Conservation (phyloP, 2,888 invertebrate species). For the Plebejus anna region DNA sequence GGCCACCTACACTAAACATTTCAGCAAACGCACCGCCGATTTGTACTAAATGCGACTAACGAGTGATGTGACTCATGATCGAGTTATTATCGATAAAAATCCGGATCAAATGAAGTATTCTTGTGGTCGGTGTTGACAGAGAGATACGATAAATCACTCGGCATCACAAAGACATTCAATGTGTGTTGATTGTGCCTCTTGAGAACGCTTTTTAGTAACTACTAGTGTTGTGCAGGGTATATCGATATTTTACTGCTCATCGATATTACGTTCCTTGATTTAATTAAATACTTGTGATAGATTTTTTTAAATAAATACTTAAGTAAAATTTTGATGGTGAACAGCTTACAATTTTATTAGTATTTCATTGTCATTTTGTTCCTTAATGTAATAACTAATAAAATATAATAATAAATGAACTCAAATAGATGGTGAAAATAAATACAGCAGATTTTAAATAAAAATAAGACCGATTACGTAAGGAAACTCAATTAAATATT, state of each 20-base stretch:
- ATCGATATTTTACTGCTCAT: slow-evolving; percentile 41
- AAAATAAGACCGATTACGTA: no score
- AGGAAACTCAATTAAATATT: no score
- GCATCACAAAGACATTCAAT: slow-evolving; percentile 73
- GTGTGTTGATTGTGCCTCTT: slow-evolving; percentile 78
- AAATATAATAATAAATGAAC: no score
- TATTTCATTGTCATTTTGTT: neutral
- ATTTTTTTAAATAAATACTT: neutral
- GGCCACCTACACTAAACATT: slow-evolving; percentile 30
- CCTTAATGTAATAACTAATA: neutral
- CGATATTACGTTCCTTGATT: neutral
- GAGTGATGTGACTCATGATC: slow-evolving; percentile 72
- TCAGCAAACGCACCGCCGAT: slow-evolving; percentile 49
- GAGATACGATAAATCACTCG: slow-evolving; percentile 79
- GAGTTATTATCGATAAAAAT: slow-evolving; percentile 77
- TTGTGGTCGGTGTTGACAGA: slow-evolving; percentile 76
- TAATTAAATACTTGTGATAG: neutral
- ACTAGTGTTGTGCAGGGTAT: slow-evolving; percentile 51
- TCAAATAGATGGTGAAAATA: no score
- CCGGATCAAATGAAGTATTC: slow-evolving; percentile 80
- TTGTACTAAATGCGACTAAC: slow-evolving; percentile 75
- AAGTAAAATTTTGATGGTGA: neutral
- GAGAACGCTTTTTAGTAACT: slow-evolving; percentile 69
- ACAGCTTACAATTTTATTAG: neutral
- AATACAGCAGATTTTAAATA: no score